Evolutionary conservation across 2,113 vertebrate genomes (phyloP).

Genomic region (Alethe diademata): DNA sequence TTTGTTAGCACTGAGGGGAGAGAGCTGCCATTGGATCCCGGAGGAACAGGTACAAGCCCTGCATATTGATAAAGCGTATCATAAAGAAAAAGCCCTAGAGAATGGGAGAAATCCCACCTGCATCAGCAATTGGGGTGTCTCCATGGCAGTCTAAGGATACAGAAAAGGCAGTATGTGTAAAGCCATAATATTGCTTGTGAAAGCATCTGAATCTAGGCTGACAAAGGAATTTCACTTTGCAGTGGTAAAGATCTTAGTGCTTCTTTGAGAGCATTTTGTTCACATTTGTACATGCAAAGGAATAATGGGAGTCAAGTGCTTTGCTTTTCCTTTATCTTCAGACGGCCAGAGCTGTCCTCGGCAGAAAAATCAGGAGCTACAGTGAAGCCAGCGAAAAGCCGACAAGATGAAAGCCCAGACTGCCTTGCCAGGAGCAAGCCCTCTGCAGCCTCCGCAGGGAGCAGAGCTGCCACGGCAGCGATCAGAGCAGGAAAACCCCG

Average conservation of each 20-base stretch:
- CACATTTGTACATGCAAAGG: not conserved
- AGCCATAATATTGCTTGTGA: not conserved
- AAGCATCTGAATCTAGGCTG: not conserved
- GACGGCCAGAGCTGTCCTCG: not conserved
- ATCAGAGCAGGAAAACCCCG: not conserved
- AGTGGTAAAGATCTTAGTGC: not conserved
- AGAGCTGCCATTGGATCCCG: not conserved
- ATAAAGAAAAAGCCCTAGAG: not conserved
- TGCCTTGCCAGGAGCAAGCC: not conserved
- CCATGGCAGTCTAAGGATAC: not conserved
- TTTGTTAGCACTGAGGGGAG: not conserved
- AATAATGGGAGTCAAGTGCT: not conserved
- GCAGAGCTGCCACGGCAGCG: not conserved
- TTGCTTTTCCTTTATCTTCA: not conserved
- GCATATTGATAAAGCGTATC: fast-evolving
- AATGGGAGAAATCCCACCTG: not conserved
- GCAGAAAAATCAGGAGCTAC: not conserved
- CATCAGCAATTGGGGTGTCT: not conserved
- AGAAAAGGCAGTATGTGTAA: not conserved
- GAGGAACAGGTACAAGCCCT: not conserved
- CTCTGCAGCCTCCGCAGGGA: not conserved
- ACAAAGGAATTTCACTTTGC: slow-evolving; percentile 4
- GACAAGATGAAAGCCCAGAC: not conserved
- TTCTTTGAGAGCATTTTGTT: not conserved
- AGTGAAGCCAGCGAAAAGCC: not conserved